These are phyloP conservation scores for Heliconius charithonia DNA, from an alignment of 2,888 invertebrate species.

Conservation along the genomic window DNA sequence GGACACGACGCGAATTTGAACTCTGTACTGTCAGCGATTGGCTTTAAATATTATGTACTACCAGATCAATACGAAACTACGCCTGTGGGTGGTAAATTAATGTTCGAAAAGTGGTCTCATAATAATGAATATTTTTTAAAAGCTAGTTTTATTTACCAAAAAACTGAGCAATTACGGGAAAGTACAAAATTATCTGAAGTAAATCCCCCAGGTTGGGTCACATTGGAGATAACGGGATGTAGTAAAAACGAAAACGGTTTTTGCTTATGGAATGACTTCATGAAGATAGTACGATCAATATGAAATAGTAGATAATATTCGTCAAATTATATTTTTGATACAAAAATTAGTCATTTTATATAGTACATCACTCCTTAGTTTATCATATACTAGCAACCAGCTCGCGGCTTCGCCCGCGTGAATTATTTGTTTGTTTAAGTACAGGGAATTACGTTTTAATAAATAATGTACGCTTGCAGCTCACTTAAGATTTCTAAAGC, in stretches of 20 bases:
- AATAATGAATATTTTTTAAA: constrained; percentile 61
- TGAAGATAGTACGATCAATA: constrained; percentile 46
- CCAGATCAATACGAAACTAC: constrained; percentile 63
- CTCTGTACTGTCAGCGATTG: constrained; percentile 58
- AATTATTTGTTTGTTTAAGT: too few relatives aligned
- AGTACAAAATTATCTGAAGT: constrained; percentile 52
- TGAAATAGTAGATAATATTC: not conserved
- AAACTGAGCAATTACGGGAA: constrained; percentile 59
- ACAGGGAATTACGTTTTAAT: too few relatives aligned
- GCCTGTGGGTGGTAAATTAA: constrained; percentile 71
- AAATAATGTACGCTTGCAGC: too few relatives aligned
- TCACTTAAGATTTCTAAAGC: too few relatives aligned
- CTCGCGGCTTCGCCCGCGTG: too few relatives aligned
- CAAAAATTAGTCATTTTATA: too few relatives aligned
- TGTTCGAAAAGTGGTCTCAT: constrained; percentile 68
- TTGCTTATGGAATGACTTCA: constrained; percentile 63
- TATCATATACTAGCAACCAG: constrained; percentile 50
- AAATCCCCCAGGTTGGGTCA: constrained; percentile 58
- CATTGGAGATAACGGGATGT: constrained; percentile 59
- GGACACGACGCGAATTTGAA: constrained; percentile 73
- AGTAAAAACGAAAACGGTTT: constrained; percentile 56
- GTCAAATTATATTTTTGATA: not conserved
- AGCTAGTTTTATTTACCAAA: constrained; percentile 66
- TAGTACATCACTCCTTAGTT: too few relatives aligned
- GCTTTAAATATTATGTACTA: constrained; percentile 58